phyloP scores from a whole-genome alignment of 2,113 vertebrate species.

The Oenanthe melanoleuca region DNA sequence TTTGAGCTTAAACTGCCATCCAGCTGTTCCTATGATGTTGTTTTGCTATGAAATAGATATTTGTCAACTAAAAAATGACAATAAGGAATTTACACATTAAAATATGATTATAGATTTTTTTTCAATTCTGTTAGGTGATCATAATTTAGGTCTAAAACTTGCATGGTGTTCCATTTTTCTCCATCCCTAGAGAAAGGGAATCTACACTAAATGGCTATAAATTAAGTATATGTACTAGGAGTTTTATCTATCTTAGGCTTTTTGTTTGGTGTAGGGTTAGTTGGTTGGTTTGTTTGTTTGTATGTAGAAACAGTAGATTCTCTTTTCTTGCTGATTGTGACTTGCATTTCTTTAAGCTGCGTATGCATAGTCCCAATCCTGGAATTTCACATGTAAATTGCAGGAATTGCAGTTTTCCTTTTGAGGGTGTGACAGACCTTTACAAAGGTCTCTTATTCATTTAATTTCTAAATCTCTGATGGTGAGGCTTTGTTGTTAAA shows the following conservation, averaged over 20 bases:
- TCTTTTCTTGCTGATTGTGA: background rate
- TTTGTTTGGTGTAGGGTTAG: background rate
- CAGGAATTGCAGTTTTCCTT: background rate
- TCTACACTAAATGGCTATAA: background rate
- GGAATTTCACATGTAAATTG: background rate
- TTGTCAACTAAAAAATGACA: constrained; percentile 73
- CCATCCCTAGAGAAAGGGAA: background rate
- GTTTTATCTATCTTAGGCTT: background rate
- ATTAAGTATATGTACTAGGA: background rate
- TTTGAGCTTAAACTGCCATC: constrained; percentile 70
- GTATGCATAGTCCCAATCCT: background rate
- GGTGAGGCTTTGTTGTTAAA: background rate
- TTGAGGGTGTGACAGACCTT: background rate
- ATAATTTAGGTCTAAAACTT: constrained; percentile 8
- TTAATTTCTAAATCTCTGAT: background rate
- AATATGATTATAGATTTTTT: background rate
- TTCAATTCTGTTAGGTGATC: background rate
- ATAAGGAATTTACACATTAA: constrained; percentile 55
- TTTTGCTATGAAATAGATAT: constrained; percentile 58
- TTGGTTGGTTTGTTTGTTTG: background rate
- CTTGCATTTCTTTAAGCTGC: background rate
- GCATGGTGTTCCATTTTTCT: background rate
- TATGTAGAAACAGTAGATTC: background rate
- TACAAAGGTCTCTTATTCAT: background rate
- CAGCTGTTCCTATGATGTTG: constrained; percentile 74